These are phyloP conservation scores for Megaceryle torquata DNA, from an alignment of 2,113 vertebrate genomes.

Conservation along the genomic window DNA sequence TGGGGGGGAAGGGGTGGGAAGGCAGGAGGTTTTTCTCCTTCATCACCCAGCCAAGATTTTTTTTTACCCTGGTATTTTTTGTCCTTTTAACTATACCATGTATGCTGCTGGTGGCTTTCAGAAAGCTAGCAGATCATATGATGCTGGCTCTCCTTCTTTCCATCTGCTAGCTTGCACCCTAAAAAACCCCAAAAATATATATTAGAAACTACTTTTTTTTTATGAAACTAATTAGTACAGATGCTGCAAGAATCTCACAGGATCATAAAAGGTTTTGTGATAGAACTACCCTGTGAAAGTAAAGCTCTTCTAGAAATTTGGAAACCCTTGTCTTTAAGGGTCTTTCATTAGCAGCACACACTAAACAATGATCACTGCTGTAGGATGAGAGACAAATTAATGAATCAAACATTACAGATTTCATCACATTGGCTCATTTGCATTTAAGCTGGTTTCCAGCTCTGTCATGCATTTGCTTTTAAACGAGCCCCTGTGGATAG, in stretches of 20 bases:
- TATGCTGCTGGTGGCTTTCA: conserved; percentile 45
- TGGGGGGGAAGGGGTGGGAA: too few species aligned
- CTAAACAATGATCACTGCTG: conserved; percentile 61
- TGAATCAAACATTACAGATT: conserved; percentile 69
- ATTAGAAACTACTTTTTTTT: not conserved
- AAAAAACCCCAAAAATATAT: not conserved
- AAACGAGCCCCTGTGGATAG: conserved; percentile 66
- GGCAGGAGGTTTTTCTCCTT: not conserved
- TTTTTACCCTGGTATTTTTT: not conserved
- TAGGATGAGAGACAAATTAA: conserved; percentile 63
- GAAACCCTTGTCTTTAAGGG: not conserved
- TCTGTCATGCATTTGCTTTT: conserved; percentile 66
- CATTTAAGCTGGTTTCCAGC: conserved; percentile 62
- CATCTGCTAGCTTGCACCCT: conserved; percentile 44
- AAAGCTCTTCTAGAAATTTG: not conserved
- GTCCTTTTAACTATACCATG: conserved; percentile 16
- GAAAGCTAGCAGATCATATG: conserved; percentile 18
- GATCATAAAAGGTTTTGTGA: not conserved
- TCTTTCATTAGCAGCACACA: conserved; percentile 41
- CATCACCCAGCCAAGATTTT: not conserved
- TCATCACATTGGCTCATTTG: conserved; percentile 59
- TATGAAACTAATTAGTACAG: not conserved
- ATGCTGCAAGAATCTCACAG: not conserved
- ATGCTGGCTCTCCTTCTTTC: conserved; percentile 53
- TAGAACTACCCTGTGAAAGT: not conserved